Percentiles rank a stretch among this genome's conserved stretches.
Conservation (phyloP, 2,888 invertebrate species). For the Xestoiulus laeticollis region DNA sequence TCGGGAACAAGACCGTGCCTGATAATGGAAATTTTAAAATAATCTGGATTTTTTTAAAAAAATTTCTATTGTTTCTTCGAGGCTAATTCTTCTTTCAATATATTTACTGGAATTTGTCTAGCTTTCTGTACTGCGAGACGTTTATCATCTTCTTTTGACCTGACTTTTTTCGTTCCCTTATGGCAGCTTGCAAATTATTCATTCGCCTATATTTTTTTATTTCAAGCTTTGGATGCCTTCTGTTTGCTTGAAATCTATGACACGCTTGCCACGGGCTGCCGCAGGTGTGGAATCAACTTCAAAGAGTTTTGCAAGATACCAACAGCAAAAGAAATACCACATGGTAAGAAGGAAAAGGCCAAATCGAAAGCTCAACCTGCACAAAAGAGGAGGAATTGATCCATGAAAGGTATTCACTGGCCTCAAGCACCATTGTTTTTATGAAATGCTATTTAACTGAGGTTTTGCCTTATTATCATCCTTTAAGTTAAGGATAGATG, state of each 20-base stretch:
- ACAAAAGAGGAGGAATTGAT: neutral
- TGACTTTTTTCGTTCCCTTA: no score
- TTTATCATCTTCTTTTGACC: no score
- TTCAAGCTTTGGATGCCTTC: slow-evolving; percentile 5
- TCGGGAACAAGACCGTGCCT: no score
- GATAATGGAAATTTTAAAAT: no score
- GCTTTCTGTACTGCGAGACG: no score
- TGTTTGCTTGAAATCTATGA: neutral
- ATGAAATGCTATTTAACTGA: neutral
- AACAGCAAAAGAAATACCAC: neutral
- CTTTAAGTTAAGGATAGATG: neutral
- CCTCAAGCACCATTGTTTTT: neutral
- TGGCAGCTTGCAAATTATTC: no score
- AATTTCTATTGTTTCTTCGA: no score
- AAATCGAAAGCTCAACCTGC: neutral
- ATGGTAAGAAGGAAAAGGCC: neutral
- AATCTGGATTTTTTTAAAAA: no score
- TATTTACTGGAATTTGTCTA: no score
- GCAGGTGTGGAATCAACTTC: neutral
- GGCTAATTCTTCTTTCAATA: no score
- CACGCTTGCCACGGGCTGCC: neutral
- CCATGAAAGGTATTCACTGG: neutral
- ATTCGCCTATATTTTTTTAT: neutral
- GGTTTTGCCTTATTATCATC: neutral
- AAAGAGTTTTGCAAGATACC: neutral